Conservation (phyloP, 2,888 invertebrate species). For the Sminthurides aquaticus region DNA sequence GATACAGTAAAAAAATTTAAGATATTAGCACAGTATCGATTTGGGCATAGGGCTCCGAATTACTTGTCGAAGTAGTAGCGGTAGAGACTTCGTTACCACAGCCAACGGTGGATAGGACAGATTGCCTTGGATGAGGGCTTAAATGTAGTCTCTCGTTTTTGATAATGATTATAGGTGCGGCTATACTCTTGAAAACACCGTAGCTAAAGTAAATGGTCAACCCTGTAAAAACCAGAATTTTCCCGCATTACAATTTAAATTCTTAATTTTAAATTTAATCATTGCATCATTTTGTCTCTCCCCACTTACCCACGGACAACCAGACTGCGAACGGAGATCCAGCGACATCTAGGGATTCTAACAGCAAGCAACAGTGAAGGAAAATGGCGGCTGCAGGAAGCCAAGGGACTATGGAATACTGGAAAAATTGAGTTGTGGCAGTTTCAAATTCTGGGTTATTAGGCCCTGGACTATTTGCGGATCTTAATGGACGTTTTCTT, state of each 20-base stretch:
- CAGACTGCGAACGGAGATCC: slow-evolving; percentile 59
- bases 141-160: slow-evolving; percentile 31
- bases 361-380: slow-evolving; percentile 51
- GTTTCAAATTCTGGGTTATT: slow-evolving; percentile 13
- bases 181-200: slow-evolving; percentile 38
- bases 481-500: slow-evolving; percentile 28
- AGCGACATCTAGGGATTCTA: slow-evolving; percentile 55
- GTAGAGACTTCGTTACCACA: slow-evolving; percentile 38
- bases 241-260: neutral
- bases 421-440: slow-evolving; percentile 28
- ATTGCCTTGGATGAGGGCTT: slow-evolving; percentile 23
- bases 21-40: slow-evolving; percentile 39
- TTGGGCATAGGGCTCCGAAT: slow-evolving; percentile 35
- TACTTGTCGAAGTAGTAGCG: slow-evolving; percentile 33
- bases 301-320: slow-evolving; percentile 53
- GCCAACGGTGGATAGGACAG: slow-evolving; percentile 32
- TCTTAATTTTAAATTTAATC: neutral
- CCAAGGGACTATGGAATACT: slow-evolving; percentile 45
- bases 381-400: slow-evolving; percentile 52
- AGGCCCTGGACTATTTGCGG: slow-evolving; percentile 5
- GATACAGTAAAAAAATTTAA: no score
- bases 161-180: slow-evolving; percentile 31
- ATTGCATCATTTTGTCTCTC: neutral
- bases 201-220: slow-evolving; percentile 42
- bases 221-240: slow-evolving; percentile 22